Evolutionary conservation across 2,113 vertebrate genomes (phyloP), one percentile per base, ranked within the genome.

Genomic region (Syrmaticus mikado): DNA sequence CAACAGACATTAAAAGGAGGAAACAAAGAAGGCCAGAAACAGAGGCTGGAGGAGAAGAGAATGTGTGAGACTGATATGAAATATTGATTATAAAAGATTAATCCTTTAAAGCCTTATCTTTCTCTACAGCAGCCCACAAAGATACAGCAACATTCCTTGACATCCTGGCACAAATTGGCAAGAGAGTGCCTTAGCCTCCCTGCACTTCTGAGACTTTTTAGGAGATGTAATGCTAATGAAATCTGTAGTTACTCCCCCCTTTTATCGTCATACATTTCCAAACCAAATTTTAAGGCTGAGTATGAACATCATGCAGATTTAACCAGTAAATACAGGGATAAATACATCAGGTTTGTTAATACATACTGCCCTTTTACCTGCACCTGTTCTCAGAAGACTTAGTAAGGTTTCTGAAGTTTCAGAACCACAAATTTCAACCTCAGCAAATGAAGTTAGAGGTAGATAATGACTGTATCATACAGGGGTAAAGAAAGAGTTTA

Each of bases 91-190:
- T 60, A 38, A 40, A 50, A 74, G 28, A 81, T 88, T 60, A 53
- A 77, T 92, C 70, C 87, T 94, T 92, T 85, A 87, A 83, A 77
- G 5, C 27, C 41, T 80, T 62, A 55, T 80, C 65, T 87, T 24
- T 41, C 53, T 82, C 34, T 85, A 71, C 32, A 74, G 21, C 36
- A 90, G 64, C 8, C 32, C 58, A 62, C 16, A 64, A 58, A 87
- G 61, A 11, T 36, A 45, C 20, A 87, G 16, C 28, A 81, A 41
- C 41, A 30, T 4, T 41, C 25, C 52, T 36, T 46, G 40, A 58
- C 83, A 83, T 22, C 50, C 52, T 57, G 28, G 34, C 52, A 88
- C n/a, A 22, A 91, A 60, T 19, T 19, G 67, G 52, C 21, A 83
- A 38, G 16, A 38, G 5, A 24, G 27, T 34, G 21, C 45, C 70